phyloP scores from a whole-genome alignment of 2,113 vertebrate species.

The Strigops habroptila region DNA sequence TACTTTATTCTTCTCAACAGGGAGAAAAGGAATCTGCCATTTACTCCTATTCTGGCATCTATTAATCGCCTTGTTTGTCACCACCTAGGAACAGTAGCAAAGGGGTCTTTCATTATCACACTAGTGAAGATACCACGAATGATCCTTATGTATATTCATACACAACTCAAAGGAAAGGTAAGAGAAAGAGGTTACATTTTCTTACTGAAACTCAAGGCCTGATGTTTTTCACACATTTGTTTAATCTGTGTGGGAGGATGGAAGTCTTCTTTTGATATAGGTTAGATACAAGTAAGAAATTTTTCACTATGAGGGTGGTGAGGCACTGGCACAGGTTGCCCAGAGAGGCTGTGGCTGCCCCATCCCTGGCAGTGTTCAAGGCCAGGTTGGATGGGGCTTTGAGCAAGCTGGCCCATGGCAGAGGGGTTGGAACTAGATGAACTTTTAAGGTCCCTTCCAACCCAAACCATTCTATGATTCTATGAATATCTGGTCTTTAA shows the following conservation, averaged over 20 bases:
- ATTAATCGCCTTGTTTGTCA: constrained; percentile 90
- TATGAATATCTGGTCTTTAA: background rate
- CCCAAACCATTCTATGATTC: background rate
- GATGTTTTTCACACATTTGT: background rate
- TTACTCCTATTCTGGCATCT: constrained; percentile 93
- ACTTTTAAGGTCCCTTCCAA: background rate
- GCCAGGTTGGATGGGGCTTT: background rate
- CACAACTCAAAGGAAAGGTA: constrained; percentile 97
- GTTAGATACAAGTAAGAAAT: background rate
- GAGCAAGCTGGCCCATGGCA: background rate
- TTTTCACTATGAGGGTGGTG: background rate
- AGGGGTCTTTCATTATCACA: constrained; percentile 98
- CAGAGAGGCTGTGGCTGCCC: background rate
- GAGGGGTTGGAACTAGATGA: background rate
- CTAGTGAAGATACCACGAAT: constrained; percentile 95
- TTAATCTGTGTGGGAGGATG: background rate
- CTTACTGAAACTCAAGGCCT: background rate
- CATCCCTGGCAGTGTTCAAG: background rate
- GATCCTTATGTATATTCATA: constrained; percentile 95
- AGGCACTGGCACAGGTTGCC: background rate
- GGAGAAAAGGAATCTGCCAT: constrained; percentile 90
- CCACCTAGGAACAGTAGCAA: constrained; percentile 95
- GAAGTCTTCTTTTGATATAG: background rate
- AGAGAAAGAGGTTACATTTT: constrained; percentile 37
- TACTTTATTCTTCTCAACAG: constrained; percentile 65